Percentiles rank a stretch among this genome's conserved stretches.
phyloP scores from a whole-genome alignment of 2,797 vertebrate species.

The Microhierax caerulescens region DNA sequence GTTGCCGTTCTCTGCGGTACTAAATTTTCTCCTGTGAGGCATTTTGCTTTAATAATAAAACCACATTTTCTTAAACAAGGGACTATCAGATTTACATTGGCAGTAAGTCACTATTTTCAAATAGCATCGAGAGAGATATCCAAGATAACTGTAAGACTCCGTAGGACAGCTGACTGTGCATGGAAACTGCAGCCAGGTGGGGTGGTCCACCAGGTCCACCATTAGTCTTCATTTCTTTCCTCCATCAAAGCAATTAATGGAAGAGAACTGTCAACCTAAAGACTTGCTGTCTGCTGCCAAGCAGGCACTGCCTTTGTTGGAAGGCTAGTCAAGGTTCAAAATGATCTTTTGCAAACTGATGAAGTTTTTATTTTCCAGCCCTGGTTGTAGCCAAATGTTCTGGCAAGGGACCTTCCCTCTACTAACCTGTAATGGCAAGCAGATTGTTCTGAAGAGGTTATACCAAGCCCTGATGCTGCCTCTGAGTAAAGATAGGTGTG shows the following conservation, averaged over 20 bases:
- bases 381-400: neutral
- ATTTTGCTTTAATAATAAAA: slow-evolving; percentile 67
- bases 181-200: neutral
- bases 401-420: neutral
- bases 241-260: slow-evolving; percentile 17
- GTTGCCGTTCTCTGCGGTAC: neutral
- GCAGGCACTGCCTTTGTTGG: neutral
- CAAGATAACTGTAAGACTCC: neutral
- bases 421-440: neutral
- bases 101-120: slow-evolving; percentile 20
- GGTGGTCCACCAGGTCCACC: neutral
- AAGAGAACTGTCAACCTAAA: neutral
- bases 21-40: slow-evolving; percentile 54
- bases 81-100: slow-evolving; percentile 47
- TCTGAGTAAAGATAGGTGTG: neutral
- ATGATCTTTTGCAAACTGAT: neutral
- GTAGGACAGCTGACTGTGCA: slow-evolving; percentile 47
- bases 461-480: neutral
- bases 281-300: neutral
- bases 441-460: neutral
- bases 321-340: neutral
- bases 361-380: neutral
- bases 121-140: neutral
- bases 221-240: slow-evolving; percentile 64
- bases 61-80: slow-evolving; percentile 55